Conservation (phyloP, 2,113 vertebrate species). For the Empidonax alnorum region DNA sequence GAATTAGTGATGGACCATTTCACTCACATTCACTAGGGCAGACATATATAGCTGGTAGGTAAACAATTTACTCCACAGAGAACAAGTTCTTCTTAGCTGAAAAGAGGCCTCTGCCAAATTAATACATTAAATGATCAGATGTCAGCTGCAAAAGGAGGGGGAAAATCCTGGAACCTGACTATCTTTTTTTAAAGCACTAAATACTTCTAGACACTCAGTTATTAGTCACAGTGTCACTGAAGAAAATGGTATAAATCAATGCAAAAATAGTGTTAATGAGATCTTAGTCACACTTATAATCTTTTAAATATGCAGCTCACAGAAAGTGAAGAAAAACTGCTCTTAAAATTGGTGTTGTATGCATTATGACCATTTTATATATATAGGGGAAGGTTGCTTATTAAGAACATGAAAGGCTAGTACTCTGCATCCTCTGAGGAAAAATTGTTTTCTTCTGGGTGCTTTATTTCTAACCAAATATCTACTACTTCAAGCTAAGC, state of each 20-base stretch:
- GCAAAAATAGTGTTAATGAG: background rate
- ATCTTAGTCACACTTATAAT: background rate
- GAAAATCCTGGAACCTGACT: background rate
- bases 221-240: background rate
- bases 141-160: background rate
- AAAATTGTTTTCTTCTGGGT: background rate
- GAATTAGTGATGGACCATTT: constrained; percentile 48
- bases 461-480: background rate
- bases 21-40: background rate
- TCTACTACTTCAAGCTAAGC: background rate
- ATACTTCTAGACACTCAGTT: background rate
- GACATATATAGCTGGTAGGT: background rate
- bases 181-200: background rate
- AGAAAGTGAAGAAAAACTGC: background rate
- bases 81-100: constrained; percentile 4
- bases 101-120: background rate
- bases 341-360: background rate
- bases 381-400: background rate
- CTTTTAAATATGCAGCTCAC: background rate
- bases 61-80: constrained; percentile 30
- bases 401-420: background rate
- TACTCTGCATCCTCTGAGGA: background rate
- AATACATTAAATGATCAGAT: background rate
- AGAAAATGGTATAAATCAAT: background rate
- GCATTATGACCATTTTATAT: background rate